Evolutionary conservation across 2,113 vertebrate genomes (phyloP).

Genomic region (Salminus brasiliensis): DNA sequence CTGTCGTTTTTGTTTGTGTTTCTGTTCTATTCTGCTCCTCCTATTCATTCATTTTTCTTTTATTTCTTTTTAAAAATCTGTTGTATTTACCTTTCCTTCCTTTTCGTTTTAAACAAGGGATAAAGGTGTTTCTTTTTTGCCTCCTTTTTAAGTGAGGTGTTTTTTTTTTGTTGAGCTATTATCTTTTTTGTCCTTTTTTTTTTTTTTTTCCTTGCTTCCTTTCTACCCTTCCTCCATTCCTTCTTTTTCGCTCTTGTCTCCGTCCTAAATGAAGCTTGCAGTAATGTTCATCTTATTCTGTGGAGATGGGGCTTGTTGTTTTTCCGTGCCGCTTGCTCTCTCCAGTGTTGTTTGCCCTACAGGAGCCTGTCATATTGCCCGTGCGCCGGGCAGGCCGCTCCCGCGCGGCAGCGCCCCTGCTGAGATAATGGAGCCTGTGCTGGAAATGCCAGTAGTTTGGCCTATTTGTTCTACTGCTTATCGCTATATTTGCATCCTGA

Average conservation of each 20-base stretch:
- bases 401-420: conserved; percentile 76
- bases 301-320: conserved; percentile 62
- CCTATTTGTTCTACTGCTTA: conserved; percentile 79
- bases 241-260: not conserved
- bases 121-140: no score
- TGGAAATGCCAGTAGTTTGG: conserved; percentile 61
- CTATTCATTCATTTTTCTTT: conserved; percentile 33
- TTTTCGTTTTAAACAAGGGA: no score
- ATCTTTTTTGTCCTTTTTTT: not conserved
- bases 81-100: not conserved
- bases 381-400: conserved; percentile 69
- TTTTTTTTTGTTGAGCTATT: no score
- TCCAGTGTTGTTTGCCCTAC: conserved; percentile 53
- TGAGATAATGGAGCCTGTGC: conserved; percentile 63
- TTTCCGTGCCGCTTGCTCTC: conserved; percentile 7
- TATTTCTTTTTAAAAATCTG: no score
- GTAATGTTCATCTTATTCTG: conserved; percentile 54
- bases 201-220: not conserved
- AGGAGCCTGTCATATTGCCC: conserved; percentile 75
- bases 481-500: conserved; percentile 70
- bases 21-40: no score
- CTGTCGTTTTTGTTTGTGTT: no score
- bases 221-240: not conserved
- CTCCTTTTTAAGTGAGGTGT: no score
- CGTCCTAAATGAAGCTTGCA: conserved; percentile 14